Evolutionary conservation across 2,113 vertebrate species (phyloP).

Genomic region (Hypanus sabinus): DNA sequence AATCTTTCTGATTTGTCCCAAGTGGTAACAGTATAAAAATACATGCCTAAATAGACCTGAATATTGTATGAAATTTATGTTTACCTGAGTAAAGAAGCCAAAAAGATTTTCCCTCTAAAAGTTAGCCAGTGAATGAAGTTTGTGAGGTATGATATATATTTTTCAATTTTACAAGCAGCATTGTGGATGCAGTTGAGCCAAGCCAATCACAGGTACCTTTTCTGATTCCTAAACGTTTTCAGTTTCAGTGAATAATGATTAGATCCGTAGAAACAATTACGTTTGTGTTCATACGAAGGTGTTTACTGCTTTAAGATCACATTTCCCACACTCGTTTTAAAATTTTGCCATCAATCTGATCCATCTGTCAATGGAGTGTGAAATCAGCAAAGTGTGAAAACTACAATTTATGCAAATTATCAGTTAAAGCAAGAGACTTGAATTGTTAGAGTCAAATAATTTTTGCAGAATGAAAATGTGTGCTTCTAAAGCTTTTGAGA

Average conservation of each 20-base stretch:
- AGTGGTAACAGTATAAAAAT: neutral
- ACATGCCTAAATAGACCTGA: too few species aligned
- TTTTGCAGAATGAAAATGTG: neutral
- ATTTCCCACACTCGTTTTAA: neutral
- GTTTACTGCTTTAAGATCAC: neutral
- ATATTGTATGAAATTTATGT: neutral
- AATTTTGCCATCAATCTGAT: neutral
- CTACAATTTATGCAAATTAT: neutral
- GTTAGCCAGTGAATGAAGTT: neutral
- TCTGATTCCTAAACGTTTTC: neutral
- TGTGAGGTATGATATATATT: constrained; percentile 40
- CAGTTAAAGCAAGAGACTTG: neutral
- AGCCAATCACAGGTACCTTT: constrained; percentile 52
- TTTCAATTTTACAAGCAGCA: constrained; percentile 52
- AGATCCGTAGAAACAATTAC: neutral
- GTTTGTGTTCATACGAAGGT: neutral
- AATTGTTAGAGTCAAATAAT: neutral
- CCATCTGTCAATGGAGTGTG: neutral
- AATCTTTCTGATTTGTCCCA: neutral
- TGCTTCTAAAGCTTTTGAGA: neutral
- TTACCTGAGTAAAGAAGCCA: neutral
- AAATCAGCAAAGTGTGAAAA: neutral
- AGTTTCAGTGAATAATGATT: neutral
- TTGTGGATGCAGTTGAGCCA: constrained; percentile 59
- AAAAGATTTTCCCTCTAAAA: neutral